These are phyloP conservation scores for Apeltes quadracus DNA, from an alignment of 2,113 vertebrate genomes.

Conservation along the genomic window DNA sequence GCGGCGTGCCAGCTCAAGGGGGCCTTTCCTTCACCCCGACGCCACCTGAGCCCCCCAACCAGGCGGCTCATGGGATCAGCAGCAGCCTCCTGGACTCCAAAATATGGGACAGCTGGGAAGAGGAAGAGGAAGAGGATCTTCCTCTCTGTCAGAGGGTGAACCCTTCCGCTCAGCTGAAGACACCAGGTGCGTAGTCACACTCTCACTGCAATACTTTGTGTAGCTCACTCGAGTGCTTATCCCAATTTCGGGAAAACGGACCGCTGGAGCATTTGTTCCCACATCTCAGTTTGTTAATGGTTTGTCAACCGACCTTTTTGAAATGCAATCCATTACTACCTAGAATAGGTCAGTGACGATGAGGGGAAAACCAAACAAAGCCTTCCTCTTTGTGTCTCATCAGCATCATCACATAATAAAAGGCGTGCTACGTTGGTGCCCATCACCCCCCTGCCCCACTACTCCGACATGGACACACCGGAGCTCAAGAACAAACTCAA, in stretches of 20 bases:
- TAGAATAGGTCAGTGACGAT: not conserved
- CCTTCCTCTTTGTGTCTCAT: slow-evolving; percentile 18
- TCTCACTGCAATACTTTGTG: not conserved
- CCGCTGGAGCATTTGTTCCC: no score
- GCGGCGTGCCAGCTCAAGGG: not conserved
- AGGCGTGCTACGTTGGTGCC: slow-evolving; percentile 74
- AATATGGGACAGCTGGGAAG: slow-evolving; percentile 85
- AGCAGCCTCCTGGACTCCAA: slow-evolving; percentile 80
- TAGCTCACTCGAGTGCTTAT: not conserved
- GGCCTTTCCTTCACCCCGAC: not conserved
- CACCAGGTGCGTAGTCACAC: slow-evolving; percentile 78
- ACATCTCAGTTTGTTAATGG: not conserved
- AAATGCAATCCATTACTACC: not conserved
- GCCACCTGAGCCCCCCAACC: slow-evolving; percentile 10
- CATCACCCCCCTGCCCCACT: slow-evolving; percentile 90
- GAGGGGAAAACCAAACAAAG: not conserved
- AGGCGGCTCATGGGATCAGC: slow-evolving; percentile 18
- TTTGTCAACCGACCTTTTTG: not conserved
- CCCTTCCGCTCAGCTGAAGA: slow-evolving; percentile 66
- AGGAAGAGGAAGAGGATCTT: slow-evolving; percentile 65
- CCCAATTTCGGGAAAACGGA: not conserved
- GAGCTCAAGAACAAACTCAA: slow-evolving; percentile 90
- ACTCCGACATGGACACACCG: slow-evolving; percentile 94
- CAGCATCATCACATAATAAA: slow-evolving; percentile 74
- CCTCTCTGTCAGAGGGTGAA: slow-evolving; percentile 77